Evolutionary conservation across 92 coral and sea anemone genomes (phyloP).

Genomic region (Meandrina meandrites): DNA sequence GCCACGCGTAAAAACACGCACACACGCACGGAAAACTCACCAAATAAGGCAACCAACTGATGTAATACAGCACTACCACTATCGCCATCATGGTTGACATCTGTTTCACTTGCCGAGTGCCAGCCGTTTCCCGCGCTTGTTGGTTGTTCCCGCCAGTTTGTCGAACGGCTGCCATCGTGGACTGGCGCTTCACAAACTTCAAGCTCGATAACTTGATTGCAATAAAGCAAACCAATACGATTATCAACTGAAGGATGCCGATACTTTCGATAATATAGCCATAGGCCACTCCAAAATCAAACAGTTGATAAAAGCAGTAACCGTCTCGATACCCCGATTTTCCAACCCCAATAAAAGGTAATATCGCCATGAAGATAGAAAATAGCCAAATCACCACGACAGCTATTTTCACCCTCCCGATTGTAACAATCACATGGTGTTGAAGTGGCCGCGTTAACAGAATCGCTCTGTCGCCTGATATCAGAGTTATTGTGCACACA

Average conservation of each 20-base stretch:
- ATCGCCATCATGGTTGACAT: constrained; percentile 85
- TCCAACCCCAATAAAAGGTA: constrained; percentile 75
- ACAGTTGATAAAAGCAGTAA: constrained; percentile 77
- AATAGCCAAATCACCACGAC: constrained; percentile 66
- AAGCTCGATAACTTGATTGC: constrained; percentile 77
- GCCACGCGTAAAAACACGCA: background rate
- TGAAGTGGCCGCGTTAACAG: constrained; percentile 80
- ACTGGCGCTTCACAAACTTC: constrained; percentile 79
- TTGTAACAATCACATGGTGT: constrained; percentile 81
- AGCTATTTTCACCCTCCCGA: constrained; percentile 59
- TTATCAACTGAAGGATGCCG: constrained; percentile 73
- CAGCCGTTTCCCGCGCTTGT: constrained; percentile 72
- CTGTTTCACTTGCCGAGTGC: constrained; percentile 83
- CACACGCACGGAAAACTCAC: constrained; percentile 58
- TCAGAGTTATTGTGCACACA: constrained; percentile 87
- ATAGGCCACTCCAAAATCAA: constrained; percentile 75
- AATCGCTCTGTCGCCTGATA: constrained; percentile 80
- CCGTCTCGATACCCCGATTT: constrained; percentile 57
- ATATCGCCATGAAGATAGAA: constrained; percentile 64
- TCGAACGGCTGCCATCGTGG: constrained; percentile 74
- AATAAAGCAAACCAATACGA: constrained; percentile 81
- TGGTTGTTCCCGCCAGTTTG: constrained; percentile 56
- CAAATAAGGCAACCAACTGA: constrained; percentile 98
- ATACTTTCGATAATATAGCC: constrained; percentile 74
- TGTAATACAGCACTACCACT: constrained; percentile 84